Conservation (phyloP, 2,113 vertebrate species). For the Varanus salvator region DNA sequence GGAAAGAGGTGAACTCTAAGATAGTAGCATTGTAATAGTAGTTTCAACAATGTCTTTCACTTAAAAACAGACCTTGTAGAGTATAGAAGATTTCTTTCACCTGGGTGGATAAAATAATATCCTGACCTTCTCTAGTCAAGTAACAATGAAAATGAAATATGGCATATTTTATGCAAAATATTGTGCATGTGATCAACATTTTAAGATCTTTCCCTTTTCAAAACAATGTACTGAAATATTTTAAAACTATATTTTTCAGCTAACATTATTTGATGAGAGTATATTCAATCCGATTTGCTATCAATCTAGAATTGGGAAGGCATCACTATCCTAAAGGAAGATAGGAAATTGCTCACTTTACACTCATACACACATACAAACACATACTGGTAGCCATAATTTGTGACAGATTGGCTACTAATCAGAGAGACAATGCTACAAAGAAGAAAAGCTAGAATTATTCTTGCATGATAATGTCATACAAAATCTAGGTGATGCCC, state of each 20-base stretch:
- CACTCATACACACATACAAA: background rate
- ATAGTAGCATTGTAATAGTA: conserved; percentile 55
- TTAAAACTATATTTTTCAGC: conserved; percentile 7
- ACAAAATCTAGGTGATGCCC: background rate
- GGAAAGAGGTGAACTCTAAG: conserved; percentile 61
- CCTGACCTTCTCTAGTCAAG: conserved; percentile 42
- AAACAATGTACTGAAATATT: conserved; percentile 45
- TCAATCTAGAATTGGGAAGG: conserved; percentile 38
- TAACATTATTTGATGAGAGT: conserved; percentile 45
- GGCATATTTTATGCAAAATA: conserved; percentile 25
- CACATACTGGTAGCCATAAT: background rate
- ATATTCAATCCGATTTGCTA: conserved; percentile 20
- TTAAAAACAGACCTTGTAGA: conserved; percentile 39
- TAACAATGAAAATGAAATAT: conserved; percentile 35
- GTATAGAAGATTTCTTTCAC: conserved; percentile 43
- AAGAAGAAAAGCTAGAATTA: conserved; percentile 40
- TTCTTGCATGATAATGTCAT: conserved; percentile 24
- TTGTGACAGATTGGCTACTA: conserved; percentile 52
- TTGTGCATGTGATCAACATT: conserved; percentile 35
- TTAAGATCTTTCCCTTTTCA: conserved; percentile 39
- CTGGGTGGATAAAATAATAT: conserved; percentile 60
- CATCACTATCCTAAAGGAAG: conserved; percentile 30
- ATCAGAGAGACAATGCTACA: conserved; percentile 42
- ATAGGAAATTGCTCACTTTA: conserved; percentile 37
- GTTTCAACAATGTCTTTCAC: conserved; percentile 49